Evolutionary conservation across 2,797 vertebrate species (phyloP).

Genomic region (Lepus townsendii): DNA sequence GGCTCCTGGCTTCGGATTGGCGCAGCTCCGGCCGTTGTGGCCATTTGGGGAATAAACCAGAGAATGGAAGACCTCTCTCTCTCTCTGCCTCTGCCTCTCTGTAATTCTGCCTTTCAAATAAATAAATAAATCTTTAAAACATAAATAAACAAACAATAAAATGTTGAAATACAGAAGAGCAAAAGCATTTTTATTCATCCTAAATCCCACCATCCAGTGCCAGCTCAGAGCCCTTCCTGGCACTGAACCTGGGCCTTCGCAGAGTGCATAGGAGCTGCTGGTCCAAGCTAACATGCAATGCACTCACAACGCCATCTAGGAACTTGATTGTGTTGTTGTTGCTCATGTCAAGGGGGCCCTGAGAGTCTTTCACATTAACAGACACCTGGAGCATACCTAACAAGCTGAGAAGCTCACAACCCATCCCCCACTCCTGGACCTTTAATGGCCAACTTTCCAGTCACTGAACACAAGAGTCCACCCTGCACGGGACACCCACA

Average conservation of each 20-base stretch:
- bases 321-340: neutral
- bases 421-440: neutral
- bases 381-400: too few relatives aligned
- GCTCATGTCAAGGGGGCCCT: neutral
- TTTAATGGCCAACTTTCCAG: neutral
- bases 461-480: neutral
- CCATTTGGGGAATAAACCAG: too few relatives aligned
- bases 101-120: too few relatives aligned
- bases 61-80: too few relatives aligned
- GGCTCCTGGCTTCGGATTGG: too few relatives aligned
- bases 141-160: too few relatives aligned
- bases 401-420: too few relatives aligned
- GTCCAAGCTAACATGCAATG: neutral
- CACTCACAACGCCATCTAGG: neutral
- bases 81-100: too few relatives aligned
- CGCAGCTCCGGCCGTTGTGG: too few relatives aligned
- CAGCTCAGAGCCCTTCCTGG: neutral
- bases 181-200: neutral
- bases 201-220: neutral
- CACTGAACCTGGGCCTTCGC: neutral
- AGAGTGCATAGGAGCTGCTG: neutral
- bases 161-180: neutral
- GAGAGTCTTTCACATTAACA: neutral
- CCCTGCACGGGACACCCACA: neutral
- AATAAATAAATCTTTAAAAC: too few relatives aligned